Evolutionary conservation across 2,113 vertebrate species (phyloP).

Genomic region (Guaruba guarouba): DNA sequence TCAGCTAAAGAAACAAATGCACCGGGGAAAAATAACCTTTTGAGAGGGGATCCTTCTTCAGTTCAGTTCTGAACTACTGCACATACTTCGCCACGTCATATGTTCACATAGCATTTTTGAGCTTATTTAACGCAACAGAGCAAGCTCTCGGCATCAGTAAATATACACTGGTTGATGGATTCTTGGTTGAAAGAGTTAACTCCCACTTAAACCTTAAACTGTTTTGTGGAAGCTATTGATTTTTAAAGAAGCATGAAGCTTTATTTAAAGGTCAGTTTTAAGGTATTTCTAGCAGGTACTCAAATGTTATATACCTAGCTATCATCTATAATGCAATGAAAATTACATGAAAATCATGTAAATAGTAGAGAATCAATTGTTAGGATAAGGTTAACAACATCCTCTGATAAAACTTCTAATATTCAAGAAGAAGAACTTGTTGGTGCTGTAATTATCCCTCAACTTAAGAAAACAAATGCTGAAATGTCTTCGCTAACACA

Average conservation of each 20-base stretch:
- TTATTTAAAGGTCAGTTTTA: background rate
- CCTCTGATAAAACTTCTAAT: background rate
- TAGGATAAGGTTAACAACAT: background rate
- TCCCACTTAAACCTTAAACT: background rate
- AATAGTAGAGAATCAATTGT: background rate
- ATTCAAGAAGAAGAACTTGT: background rate
- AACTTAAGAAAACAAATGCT: background rate
- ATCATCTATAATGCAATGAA: background rate
- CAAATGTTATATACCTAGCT: background rate
- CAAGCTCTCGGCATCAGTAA: background rate
- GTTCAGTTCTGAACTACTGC: background rate
- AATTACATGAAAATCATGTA: background rate
- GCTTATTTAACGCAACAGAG: background rate
- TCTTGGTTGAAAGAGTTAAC: background rate
- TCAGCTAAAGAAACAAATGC: background rate
- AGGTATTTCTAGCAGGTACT: background rate
- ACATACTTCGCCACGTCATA: background rate
- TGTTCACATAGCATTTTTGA: background rate
- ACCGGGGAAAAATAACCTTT: background rate
- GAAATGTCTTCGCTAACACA: background rate
- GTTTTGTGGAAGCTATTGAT: background rate
- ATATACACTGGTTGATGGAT: background rate
- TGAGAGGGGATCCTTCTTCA: background rate
- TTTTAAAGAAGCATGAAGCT: background rate
- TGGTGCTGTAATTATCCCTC: background rate